Evolutionary conservation across 2,888 invertebrate species (phyloP).

Genomic region (Deladenus siricidicola): DNA sequence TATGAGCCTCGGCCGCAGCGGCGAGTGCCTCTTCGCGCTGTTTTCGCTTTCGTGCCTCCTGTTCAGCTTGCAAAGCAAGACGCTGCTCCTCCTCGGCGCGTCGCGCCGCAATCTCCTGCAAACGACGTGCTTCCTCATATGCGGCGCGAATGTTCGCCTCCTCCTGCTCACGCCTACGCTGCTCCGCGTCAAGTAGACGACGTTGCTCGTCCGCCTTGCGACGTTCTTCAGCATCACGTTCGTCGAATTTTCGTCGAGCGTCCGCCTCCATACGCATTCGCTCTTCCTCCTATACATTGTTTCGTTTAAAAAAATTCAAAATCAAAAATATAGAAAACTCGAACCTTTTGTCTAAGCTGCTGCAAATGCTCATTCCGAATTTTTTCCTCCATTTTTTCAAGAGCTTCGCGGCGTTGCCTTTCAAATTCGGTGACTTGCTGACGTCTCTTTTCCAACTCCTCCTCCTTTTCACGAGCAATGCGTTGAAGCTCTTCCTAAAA

Average conservation of each 20-base stretch:
- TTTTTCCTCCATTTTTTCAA: constrained; percentile 20
- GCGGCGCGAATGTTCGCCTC: constrained; percentile 14
- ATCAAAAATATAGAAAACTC: neutral
- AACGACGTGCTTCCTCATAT: constrained; percentile 18
- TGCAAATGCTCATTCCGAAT: constrained; percentile 11
- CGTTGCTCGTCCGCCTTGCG: constrained; percentile 10
- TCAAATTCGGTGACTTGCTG: constrained; percentile 27
- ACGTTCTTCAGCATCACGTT: constrained; percentile 6
- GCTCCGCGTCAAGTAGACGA: constrained; percentile 14
- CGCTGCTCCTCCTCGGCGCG: constrained; percentile 17
- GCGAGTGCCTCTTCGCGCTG: constrained; percentile 13
- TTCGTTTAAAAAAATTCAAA: neutral
- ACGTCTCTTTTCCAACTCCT: constrained; percentile 22
- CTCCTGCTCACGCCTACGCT: constrained; percentile 17
- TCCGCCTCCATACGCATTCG: neutral
- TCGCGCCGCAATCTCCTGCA: constrained; percentile 13
- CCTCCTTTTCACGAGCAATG: constrained; percentile 27
- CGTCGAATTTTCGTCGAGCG: neutral
- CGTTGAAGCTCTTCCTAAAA: constrained; percentile 28
- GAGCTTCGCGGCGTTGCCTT: constrained; percentile 19
- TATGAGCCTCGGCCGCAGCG: constrained; percentile 2
- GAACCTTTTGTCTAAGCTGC: constrained; percentile 11
- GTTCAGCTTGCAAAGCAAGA: constrained; percentile 10
- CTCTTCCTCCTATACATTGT: constrained; percentile 17
- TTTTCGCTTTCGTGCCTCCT: constrained; percentile 6